phyloP scores from a whole-genome alignment of 2,113 vertebrate species.

The Podarcis muralis region DNA sequence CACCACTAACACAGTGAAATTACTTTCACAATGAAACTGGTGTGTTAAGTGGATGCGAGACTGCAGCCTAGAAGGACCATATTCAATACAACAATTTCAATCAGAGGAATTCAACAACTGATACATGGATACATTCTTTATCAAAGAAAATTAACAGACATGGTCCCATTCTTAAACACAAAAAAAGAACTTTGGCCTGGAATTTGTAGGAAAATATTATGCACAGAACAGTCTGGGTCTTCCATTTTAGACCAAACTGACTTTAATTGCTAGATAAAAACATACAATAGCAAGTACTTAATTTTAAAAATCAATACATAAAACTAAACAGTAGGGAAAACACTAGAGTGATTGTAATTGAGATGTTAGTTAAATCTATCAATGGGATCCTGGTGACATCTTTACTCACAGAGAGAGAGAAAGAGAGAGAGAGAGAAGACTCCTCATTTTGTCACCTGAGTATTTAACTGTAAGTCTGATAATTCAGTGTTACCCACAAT shows the following conservation, averaged over 20 bases:
- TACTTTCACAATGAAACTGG: not conserved
- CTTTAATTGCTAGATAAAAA: constrained; percentile 53
- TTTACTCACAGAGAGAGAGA: not conserved
- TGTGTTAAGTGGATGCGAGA: not conserved
- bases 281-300: constrained; percentile 34
- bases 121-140: constrained; percentile 3
- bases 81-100: not conserved
- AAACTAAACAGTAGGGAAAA: constrained; percentile 43
- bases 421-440: no score
- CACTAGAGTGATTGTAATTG: constrained; percentile 33
- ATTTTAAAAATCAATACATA: constrained; percentile 18
- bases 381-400: constrained; percentile 37
- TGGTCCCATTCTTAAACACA: constrained; percentile 31
- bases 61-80: not conserved
- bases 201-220: constrained; percentile 53
- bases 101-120: not conserved
- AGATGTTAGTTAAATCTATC: constrained; percentile 13
- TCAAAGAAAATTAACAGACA: not conserved
- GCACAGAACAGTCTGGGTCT: constrained; percentile 20
- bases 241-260: constrained; percentile 11
- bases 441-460: not conserved
- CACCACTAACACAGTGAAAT: not conserved
- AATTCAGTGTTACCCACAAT: not conserved
- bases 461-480: not conserved
- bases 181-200: constrained; percentile 38